phyloP scores from a whole-genome alignment of 2,797 vertebrate genomes.

The Catharus ustulatus region DNA sequence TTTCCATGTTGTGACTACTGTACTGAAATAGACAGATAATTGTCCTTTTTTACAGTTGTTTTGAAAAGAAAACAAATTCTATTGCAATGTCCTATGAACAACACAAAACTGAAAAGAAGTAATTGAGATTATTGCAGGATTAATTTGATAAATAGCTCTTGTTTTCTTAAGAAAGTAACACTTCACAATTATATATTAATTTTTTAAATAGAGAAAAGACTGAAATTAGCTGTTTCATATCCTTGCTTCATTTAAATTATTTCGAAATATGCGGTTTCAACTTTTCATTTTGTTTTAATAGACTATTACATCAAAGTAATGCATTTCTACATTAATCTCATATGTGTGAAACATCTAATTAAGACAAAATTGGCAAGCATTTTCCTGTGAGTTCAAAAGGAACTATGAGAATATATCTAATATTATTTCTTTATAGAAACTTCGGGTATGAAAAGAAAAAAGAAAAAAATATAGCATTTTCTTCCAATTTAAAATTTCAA shows the following conservation, averaged over 20 bases:
- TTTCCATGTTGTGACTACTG: not conserved
- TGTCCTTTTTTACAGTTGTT: not conserved
- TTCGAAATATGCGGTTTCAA: rapidly evolving
- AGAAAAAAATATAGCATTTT: not conserved
- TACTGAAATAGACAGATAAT: not conserved
- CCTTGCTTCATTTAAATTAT: not conserved
- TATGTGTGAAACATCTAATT: not conserved
- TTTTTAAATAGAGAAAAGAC: not conserved
- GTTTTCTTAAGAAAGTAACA: not conserved
- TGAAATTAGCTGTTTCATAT: not conserved
- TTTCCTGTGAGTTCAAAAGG: not conserved
- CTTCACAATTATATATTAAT: not conserved
- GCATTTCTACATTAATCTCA: not conserved
- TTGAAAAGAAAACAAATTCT: not conserved
- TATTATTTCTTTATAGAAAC: not conserved
- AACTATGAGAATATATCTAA: not conserved
- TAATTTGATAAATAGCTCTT: not conserved
- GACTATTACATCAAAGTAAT: not conserved
- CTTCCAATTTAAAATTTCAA: not conserved
- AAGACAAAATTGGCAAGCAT: not conserved
- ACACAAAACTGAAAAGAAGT: not conserved
- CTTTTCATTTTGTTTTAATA: not conserved
- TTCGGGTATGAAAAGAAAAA: rapidly evolving
- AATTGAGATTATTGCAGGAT: not conserved
- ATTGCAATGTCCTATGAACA: not conserved